Base-by-base conservation (phyloP, 1,140 invertebrate species). In the Sogatella furcifera region DNA sequence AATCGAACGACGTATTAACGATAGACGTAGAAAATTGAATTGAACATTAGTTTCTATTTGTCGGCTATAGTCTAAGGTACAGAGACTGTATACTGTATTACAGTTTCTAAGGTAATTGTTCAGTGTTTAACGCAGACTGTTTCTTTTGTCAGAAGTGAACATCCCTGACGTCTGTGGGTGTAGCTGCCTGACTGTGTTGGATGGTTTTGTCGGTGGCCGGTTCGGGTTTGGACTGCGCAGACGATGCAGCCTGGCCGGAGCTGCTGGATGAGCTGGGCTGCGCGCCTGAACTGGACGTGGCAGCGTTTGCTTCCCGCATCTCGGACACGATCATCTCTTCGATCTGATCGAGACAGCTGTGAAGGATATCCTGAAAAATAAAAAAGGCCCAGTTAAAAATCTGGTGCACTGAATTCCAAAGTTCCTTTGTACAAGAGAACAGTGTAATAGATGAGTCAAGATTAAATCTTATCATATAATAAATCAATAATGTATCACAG, bases 101-200 rank as follows among this genome's bases (percentile, higher is more conserved):
- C n/a, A n/a, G n/a, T n/a, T 38, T 38, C 34, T 38, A 38, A 24
- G 34, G 42, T 19, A 44, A 22, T 38, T 38, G 34, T 38, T 38
- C 34, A 38, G 38, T 55, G 19, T 15, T 11, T 61, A 19, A 14
- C 14, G 21, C 67, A 56, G 21, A 31, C 14, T 34, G 1, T 19
- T 21, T 56, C n/a, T 21, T 56, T 41, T 31, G 61, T 78, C 72
- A 86, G 71, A 87, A 86, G 72, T 85, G 82, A 61, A 88, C 80
- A 69, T 86, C 84, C 63, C 84, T 77, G 62, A 91, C 85, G 71
- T 90, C 88, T 60, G 88, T 90, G 46, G 88, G 88, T 21, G 88
- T 91, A 61, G 82, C 82, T 43, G 87, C 85, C 72, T 86, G 86
- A 67, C 82, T 83, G 71, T 83, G 74, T 49, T 78, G 75, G 57